These are phyloP conservation scores for Falco punctatus DNA, from an alignment of 2,113 vertebrate genomes.

Conservation along the genomic window DNA sequence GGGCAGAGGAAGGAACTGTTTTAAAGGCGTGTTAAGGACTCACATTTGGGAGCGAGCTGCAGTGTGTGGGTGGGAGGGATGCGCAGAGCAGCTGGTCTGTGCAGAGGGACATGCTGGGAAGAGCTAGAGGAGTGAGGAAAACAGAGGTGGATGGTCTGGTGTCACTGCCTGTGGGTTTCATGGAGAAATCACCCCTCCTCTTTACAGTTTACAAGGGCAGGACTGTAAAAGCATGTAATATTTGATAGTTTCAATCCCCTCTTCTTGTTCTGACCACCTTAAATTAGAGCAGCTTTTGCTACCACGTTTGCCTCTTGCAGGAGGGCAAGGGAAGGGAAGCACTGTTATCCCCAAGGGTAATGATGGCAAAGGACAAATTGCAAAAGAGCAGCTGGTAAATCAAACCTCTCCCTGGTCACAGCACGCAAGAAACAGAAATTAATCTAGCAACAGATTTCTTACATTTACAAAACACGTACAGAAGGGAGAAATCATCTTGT, in stretches of 20 bases:
- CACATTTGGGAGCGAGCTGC: neutral
- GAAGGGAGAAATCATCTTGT: neutral
- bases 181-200: neutral
- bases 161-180: neutral
- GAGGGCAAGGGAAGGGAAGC: neutral
- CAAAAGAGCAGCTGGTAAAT: neutral
- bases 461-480: neutral
- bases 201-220: neutral
- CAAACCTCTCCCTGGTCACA: neutral
- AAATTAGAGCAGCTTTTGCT: fast-evolving
- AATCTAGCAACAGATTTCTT: neutral
- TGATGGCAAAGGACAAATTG: neutral
- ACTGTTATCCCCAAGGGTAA: neutral
- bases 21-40: fast-evolving
- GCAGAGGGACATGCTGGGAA: fast-evolving
- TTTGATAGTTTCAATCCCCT: neutral
- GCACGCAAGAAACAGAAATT: neutral
- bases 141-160: neutral
- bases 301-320: neutral
- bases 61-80: fast-evolving
- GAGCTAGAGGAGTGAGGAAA: neutral
- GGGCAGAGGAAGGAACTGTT: neutral
- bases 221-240: neutral
- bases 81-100: fast-evolving
- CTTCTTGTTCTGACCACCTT: neutral